A percentile compares a stretch with the other conserved stretches of the same genome.
Evolutionary conservation across 2,888 invertebrate genomes (phyloP).

Genomic region (Aricia artaxerxes): DNA sequence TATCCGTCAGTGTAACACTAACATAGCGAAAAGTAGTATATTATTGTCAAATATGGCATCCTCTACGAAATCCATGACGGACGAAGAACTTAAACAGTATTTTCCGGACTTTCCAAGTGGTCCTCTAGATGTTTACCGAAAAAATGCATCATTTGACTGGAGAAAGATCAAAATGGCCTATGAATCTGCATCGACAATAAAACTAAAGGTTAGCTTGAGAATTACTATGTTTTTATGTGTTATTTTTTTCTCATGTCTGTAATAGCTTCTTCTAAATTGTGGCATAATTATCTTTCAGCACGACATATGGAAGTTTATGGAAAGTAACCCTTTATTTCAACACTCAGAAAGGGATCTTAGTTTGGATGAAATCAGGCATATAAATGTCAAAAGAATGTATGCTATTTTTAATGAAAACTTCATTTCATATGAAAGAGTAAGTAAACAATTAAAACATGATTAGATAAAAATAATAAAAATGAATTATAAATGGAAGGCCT

Average conservation of each 20-base stretch:
- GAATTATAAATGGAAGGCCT: not conserved
- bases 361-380: constrained; percentile 79
- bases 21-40: not conserved
- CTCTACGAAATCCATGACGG: constrained; percentile 46
- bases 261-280: not conserved
- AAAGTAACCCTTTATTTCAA: constrained; percentile 87
- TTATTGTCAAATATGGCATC: constrained; percentile 34
- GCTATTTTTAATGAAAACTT: constrained; percentile 84
- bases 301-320: constrained; percentile 83
- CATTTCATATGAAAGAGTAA: constrained; percentile 76
- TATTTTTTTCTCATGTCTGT: not conserved
- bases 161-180: constrained; percentile 77
- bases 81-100: constrained; percentile 61
- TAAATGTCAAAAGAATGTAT: constrained; percentile 81
- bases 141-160: constrained; percentile 84
- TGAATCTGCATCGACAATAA: constrained; percentile 59
- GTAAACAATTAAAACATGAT: not conserved
- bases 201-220: constrained; percentile 60
- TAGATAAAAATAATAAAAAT: not conserved
- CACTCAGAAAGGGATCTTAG: constrained; percentile 83
- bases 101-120: constrained; percentile 83
- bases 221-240: too few relatives aligned
- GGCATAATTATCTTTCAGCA: constrained; percentile 49
- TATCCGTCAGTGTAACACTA: not conserved
- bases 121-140: constrained; percentile 82